These are phyloP conservation scores for Drosophila busckii DNA, from an alignment of 1,140 invertebrate species.

Conservation along the genomic window DNA sequence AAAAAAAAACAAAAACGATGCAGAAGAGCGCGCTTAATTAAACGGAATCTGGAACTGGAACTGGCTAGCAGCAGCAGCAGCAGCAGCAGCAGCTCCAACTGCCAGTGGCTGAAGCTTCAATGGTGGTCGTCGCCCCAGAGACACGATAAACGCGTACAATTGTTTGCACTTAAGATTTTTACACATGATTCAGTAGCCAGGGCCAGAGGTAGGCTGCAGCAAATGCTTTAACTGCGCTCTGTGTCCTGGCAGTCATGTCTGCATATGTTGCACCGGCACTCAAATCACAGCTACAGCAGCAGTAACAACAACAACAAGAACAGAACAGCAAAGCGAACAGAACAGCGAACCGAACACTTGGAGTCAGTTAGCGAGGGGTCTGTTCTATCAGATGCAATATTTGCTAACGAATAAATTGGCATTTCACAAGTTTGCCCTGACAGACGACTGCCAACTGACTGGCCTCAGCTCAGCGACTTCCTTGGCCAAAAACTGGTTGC, in stretches of 20 bases:
- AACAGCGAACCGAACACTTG: too few relatives aligned
- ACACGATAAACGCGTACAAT: conserved; percentile 78
- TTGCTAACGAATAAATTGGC: conserved; percentile 77
- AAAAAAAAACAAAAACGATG: conserved; percentile 1
- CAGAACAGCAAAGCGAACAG: too few relatives aligned
- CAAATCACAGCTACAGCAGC: conserved; percentile 42
- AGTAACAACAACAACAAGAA: conserved; percentile 1
- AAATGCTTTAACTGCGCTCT: conserved; percentile 23
- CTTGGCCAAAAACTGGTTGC: conserved; percentile 39
- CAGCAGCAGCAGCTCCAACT: background rate
- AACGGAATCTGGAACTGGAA: conserved; percentile 74
- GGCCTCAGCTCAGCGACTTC: conserved; percentile 21
- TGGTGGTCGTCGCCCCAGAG: conserved; percentile 77
- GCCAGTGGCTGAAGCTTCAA: conserved; percentile 46
- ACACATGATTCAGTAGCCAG: conserved; percentile 77
- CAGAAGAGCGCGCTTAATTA: conserved; percentile 65
- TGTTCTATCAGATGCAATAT: conserved; percentile 77
- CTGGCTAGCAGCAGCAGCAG: conserved; percentile 25
- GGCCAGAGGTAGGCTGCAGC: conserved; percentile 30
- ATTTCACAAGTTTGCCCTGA: conserved; percentile 75
- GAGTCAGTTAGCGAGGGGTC: conserved; percentile 4
- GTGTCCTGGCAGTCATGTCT: conserved; percentile 66
- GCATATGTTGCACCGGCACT: conserved; percentile 73
- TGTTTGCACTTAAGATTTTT: conserved; percentile 79
- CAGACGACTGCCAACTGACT: conserved; percentile 66